Evolutionary conservation across 2,797 vertebrate genomes (phyloP), one percentile per base, ranked within the genome.

Genomic region (Bryconaethiops microstoma): DNA sequence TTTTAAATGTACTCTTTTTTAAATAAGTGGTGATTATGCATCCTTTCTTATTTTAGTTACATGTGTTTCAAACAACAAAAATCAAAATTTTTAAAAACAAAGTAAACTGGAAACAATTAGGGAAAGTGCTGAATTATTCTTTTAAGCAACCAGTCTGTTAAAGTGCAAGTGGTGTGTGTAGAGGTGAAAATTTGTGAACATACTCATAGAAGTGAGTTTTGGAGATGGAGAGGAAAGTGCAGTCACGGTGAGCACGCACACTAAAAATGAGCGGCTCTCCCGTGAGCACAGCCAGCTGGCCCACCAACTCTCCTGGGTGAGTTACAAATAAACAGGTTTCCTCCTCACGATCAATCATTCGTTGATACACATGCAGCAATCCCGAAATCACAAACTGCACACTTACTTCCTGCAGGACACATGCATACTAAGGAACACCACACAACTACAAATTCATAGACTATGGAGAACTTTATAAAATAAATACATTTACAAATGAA

Each of bases 151-250:
- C 17, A n/a, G 68, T 17, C 13, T 64, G 62, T 25, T 35, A 16
- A 63, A 14, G 25, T 0, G 5, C 25, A 25, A 39, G 45, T 25
- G 12, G 13, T 50, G 68, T 71, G 23, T 52, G 5, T 35, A 17
- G 4, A 6, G 5, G 5, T 17, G 68, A 70, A 1, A 16, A 25
- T 39, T 21, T 16, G 54, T 5, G 8, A 35, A 79, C 85, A 5
- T 93, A 98, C 97, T 98, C 97, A 0, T 99, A 99, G 90, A 99
- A 98, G 86, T 97, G 95, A 6, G 95, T 93, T 90, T 98, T 98
- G 79, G 96, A 95, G 87, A 99, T 95, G 62, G 95, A 96, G 12
- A 98, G 93, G 92, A 97, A 97, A 89, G 91, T 93, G 91, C 96
- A 97, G 90, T 98, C 97, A 4, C 95, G 91, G 25, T 97, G 96